Conservation (phyloP, 2,113 vertebrate genomes). For the Crotalus tigris region DNA sequence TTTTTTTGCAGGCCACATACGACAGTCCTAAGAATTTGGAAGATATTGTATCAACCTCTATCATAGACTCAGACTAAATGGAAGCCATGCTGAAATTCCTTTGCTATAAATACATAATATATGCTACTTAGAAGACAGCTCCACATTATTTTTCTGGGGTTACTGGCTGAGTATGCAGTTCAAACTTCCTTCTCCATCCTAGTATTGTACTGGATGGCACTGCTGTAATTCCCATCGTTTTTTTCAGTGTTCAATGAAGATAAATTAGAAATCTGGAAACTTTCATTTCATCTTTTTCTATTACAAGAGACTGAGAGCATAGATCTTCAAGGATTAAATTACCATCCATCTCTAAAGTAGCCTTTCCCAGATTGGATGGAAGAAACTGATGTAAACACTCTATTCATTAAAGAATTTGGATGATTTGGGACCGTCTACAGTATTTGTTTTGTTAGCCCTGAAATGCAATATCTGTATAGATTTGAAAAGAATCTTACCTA, state of each 20-base stretch:
- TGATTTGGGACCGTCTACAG: constrained; percentile 31
- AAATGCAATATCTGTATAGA: background rate
- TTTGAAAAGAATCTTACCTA: constrained; percentile 14
- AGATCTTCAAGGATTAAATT: background rate
- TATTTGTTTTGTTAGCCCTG: constrained; percentile 21
- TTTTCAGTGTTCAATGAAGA: background rate
- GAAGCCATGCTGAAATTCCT: background rate
- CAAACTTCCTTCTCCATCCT: background rate
- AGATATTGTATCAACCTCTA: background rate
- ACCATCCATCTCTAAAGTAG: background rate
- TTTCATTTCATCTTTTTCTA: constrained; percentile 16
- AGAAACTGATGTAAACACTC: constrained; percentile 19
- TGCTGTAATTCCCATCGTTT: background rate
- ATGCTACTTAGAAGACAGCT: background rate
- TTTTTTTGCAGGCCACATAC: background rate
- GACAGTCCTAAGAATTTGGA: background rate
- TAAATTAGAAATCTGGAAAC: background rate
- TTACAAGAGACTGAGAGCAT: background rate
- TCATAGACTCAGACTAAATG: background rate
- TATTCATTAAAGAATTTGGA: constrained; percentile 20
- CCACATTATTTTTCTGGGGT: background rate
- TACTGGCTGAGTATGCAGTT: background rate
- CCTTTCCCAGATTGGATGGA: background rate
- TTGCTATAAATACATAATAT: background rate
- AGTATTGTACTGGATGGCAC: background rate